A percentile compares a stretch with the other conserved stretches of the same genome.
Evolutionary conservation across 1,140 invertebrate species (phyloP).

Genomic region (Palaemon carinicauda): DNA sequence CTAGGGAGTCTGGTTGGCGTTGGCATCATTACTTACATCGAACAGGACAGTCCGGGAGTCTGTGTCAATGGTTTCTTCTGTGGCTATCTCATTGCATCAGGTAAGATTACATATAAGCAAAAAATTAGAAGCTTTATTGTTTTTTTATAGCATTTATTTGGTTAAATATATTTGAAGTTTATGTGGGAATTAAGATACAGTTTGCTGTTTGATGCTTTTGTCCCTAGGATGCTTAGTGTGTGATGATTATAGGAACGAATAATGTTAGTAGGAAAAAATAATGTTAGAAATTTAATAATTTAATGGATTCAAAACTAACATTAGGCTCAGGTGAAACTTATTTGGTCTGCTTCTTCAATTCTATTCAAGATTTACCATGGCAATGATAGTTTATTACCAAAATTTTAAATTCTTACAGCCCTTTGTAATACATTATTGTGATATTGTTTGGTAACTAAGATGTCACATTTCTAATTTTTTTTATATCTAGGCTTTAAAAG

Average conservation of each 20-base stretch:
- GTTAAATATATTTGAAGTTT: too few species aligned
- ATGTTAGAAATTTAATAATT: too few species aligned
- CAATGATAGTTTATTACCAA: not conserved
- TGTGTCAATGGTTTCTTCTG: conserved; percentile 64
- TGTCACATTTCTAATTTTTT: too few species aligned
- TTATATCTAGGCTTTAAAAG: too few species aligned
- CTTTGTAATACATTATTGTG: too few species aligned
- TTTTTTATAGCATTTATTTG: not conserved
- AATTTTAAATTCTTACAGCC: too few species aligned
- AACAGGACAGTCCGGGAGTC: conserved; percentile 63
- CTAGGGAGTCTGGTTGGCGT: conserved; percentile 67
- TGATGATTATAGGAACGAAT: too few species aligned
- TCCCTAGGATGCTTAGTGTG: too few species aligned
- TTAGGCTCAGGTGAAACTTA: not conserved
- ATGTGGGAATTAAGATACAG: too few species aligned
- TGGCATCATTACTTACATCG: conserved; percentile 66
- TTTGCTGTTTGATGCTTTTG: too few species aligned
- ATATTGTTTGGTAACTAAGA: too few species aligned
- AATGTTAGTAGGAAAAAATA: too few species aligned
- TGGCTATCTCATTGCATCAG: conserved; percentile 65
- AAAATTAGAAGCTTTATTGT: not conserved
- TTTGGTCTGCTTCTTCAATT: not conserved
- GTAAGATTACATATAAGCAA: not conserved
- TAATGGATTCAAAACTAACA: not conserved
- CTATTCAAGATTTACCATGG: not conserved